Base-by-base conservation (phyloP, 2,113 vertebrate species). In the Bubalus kerabau region DNA sequence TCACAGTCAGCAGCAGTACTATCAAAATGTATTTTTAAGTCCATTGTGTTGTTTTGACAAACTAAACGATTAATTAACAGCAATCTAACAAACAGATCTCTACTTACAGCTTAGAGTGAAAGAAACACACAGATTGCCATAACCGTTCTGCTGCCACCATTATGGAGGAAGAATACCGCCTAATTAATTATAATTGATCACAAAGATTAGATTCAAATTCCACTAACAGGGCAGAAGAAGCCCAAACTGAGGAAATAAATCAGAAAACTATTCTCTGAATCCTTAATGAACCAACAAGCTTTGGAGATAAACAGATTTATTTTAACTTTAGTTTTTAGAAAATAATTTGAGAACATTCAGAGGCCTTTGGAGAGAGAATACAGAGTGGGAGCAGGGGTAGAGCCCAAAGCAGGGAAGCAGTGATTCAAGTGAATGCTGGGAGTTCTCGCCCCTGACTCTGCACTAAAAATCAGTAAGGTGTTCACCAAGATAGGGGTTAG, bases 141-240 rank as follows among this genome's bases (percentile, higher is more conserved):
- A 98, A 98, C 96, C 48, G 23, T 98, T 98, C 98, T 98, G 88
- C 94, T 6, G 11, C 97, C 98, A 98, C 98, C 97, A 97, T 98
- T 98, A 97, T 98, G 98, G 96, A 57, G 43, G 95, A 98, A 99
- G 97, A 99, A 98, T 98, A 98, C 90, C 67, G 97, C 98, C 98
- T 98, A 98, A 99, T 99, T 99, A 99, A 99, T 99, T 99, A 99
- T 97, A 98, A 98, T 97, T 97, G 98, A 99, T 98, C 95, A 95
- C 96, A 98, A 98, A 99, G 98, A 98, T 99, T 99, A 99, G 98
- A 98, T 98, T 98, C 98, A 98, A 99, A 99, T 98, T 99, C 98
- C 94, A 97, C 92, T 98, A 98, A 97, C 93, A 98, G 87, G 97
- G 98, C 97, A 98, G 97, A 98, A 98, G 96, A 98, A 98, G 97